These are phyloP conservation scores for Noturus placidus DNA, from an alignment of 2,113 vertebrate genomes.

Conservation along the genomic window DNA sequence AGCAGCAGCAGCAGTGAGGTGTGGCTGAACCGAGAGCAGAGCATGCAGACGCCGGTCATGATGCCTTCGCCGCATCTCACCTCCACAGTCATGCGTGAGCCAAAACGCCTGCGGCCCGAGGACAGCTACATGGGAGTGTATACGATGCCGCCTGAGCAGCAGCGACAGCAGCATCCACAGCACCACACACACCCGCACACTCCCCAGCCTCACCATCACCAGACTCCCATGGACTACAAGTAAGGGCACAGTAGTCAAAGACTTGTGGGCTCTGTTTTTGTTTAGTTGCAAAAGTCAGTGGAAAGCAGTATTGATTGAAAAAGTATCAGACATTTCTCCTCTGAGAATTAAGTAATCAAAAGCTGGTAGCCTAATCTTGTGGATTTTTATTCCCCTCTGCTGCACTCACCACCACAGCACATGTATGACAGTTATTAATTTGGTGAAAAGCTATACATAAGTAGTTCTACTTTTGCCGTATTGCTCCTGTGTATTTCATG, in stretches of 20 bases:
- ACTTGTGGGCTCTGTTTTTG: neutral
- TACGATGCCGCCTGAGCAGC: slow-evolving; percentile 90
- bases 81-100: slow-evolving; percentile 95
- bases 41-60: slow-evolving; percentile 94
- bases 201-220: slow-evolving; percentile 73
- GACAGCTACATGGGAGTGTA: slow-evolving; percentile 95
- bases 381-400: neutral
- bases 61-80: slow-evolving; percentile 95
- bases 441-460: neutral
- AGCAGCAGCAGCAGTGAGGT: slow-evolving; percentile 79
- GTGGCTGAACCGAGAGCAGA: slow-evolving; percentile 91
- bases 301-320: neutral
- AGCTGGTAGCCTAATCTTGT: neutral
- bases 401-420: neutral
- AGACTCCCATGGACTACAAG: slow-evolving; percentile 96
- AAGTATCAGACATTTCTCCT: neutral
- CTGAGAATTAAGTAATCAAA: neutral
- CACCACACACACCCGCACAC: slow-evolving; percentile 63
- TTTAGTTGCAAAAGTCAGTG: neutral
- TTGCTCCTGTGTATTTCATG: slow-evolving; percentile 72
- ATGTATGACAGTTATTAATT: neutral
- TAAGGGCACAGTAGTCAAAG: slow-evolving; percentile 65
- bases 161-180: slow-evolving; percentile 57
- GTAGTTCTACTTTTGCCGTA: neutral
- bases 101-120: slow-evolving; percentile 88